These are phyloP conservation scores for Caenorhabditis wallacei DNA, from an alignment of 2,888 invertebrate genomes.

Conservation along the genomic window DNA sequence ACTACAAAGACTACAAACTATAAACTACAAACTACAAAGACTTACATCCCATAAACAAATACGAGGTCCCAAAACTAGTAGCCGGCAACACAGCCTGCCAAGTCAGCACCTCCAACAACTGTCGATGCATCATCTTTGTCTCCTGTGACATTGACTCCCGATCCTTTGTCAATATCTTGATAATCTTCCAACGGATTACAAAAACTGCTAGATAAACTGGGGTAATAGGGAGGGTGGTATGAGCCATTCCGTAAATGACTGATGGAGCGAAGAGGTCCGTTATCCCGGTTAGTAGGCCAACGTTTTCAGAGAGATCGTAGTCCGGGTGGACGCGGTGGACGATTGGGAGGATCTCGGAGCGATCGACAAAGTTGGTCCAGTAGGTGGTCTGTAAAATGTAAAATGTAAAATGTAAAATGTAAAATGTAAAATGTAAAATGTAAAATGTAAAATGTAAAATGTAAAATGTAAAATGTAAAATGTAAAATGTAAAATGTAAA, in stretches of 20 bases:
- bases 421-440: no score
- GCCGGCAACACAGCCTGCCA: constrained; percentile 36
- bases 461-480: no score
- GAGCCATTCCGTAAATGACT: constrained; percentile 16
- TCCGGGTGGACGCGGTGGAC: constrained; percentile 9
- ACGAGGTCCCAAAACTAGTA: neutral
- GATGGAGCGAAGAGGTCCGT: constrained; percentile 10
- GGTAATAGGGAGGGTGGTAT: constrained; percentile 38
- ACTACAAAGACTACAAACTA: no score
- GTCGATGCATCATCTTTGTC: constrained; percentile 33
- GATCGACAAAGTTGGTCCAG: constrained; percentile 9
- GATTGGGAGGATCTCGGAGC: constrained; percentile 19
- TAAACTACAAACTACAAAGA: neutral
- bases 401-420: no score
- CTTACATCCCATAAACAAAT: constrained; percentile 4
- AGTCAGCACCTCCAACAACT: constrained; percentile 48
- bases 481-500: no score
- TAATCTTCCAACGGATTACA: constrained; percentile 46
- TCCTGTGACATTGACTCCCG: constrained; percentile 38
- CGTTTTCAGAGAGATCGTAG: constrained; percentile 21
- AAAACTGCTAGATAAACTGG: constrained; percentile 53
- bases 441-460: no score
- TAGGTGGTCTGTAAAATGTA: constrained; percentile 24
- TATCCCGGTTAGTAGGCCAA: constrained; percentile 38
- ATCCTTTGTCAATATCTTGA: constrained; percentile 19